Percentiles rank a stretch among this genome's conserved stretches.
These are phyloP conservation scores for Cerastis rubricosa DNA, from an alignment of 2,888 invertebrate species.

Conservation along the genomic window DNA sequence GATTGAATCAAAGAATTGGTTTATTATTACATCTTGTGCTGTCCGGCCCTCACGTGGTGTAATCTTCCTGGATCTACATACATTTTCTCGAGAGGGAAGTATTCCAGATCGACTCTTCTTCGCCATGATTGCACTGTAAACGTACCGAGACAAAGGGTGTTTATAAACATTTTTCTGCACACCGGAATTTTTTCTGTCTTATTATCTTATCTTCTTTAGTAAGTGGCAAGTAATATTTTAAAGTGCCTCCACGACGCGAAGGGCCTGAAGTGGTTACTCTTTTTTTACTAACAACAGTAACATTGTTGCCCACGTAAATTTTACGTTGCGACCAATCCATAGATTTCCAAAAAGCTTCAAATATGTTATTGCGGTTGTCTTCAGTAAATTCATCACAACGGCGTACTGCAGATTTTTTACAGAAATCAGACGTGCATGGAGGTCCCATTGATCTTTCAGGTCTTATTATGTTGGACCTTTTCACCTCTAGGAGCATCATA, in stretches of 20 bases:
- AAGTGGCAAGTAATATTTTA: too few relatives aligned
- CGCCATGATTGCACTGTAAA: too few relatives aligned
- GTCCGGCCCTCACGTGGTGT: too few relatives aligned
- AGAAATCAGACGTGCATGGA: background rate
- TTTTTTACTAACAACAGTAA: background rate
- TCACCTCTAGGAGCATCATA: background rate
- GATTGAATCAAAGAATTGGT: constrained; percentile 23
- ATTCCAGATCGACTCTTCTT: too few relatives aligned
- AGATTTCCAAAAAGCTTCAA: background rate
- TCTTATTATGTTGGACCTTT: background rate
- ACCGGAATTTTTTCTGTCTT: too few relatives aligned
- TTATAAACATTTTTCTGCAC: too few relatives aligned
- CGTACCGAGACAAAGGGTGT: too few relatives aligned
- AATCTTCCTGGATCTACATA: too few relatives aligned
- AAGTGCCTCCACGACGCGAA: too few relatives aligned
- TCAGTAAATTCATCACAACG: background rate
- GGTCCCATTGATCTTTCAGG: background rate
- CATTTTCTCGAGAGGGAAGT: too few relatives aligned
- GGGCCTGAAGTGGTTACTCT: background rate
- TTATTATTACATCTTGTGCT: background rate
- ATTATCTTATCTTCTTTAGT: too few relatives aligned
- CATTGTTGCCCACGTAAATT: background rate
- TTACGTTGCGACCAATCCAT: background rate
- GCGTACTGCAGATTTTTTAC: too few relatives aligned
- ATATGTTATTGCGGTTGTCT: background rate